Percentiles rank a stretch among this genome's conserved stretches.
phyloP scores from a whole-genome alignment of 2,888 invertebrate species.

The Phyllotreta cruciferae region DNA sequence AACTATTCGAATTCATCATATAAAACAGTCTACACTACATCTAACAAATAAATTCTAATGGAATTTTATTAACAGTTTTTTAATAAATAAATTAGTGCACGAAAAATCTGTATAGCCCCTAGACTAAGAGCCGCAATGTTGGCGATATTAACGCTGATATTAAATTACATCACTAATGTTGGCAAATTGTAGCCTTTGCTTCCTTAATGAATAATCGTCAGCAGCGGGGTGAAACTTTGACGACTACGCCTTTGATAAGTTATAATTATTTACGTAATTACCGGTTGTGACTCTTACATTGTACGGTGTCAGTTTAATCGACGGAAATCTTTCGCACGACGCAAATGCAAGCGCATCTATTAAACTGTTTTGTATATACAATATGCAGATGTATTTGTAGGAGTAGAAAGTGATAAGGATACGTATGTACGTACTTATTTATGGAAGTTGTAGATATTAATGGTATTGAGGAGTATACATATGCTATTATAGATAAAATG shows the following conservation, averaged over 20 bases:
- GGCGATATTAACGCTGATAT: conserved; percentile 36
- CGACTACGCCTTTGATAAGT: conserved; percentile 34
- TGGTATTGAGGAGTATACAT: too few relatives aligned
- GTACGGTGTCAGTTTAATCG: conserved; percentile 11
- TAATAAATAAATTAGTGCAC: too few relatives aligned
- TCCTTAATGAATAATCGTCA: conserved; percentile 41
- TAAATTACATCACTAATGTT: conserved; percentile 39
- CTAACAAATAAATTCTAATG: too few relatives aligned
- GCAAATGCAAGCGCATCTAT: conserved; percentile 3
- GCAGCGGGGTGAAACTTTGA: conserved; percentile 35
- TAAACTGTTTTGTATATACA: not conserved
- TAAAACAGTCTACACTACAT: not conserved
- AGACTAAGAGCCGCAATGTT: conserved; percentile 22
- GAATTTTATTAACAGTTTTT: too few relatives aligned
- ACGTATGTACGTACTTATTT: too few relatives aligned
- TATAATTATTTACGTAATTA: conserved; percentile 39
- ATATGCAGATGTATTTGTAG: too few relatives aligned
- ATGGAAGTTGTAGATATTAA: too few relatives aligned
- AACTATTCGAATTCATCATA: conserved; percentile 8
- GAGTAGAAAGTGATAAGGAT: too few relatives aligned
- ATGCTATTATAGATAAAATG: too few relatives aligned
- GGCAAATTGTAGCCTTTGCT: conserved; percentile 39
- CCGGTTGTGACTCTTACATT: conserved; percentile 22
- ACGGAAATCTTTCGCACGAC: conserved; percentile 23
- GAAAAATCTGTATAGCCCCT: not conserved